These are phyloP conservation scores for Chironex yamaguchii DNA, from an alignment of 30 jellyfish, hydroid and myxozoan species.

Conservation along the genomic window DNA sequence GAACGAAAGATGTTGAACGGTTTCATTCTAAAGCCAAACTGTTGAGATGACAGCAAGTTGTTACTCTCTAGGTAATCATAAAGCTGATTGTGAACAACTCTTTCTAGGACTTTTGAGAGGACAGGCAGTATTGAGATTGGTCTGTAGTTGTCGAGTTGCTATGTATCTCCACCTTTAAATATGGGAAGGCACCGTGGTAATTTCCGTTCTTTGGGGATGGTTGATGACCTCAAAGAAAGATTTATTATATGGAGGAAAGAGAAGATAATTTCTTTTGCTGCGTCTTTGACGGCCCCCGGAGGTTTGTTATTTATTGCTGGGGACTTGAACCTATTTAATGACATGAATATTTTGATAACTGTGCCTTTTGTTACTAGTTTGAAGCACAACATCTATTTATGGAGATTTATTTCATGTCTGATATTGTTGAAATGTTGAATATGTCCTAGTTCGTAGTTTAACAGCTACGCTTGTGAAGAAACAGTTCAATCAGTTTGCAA, in stretches of 20 bases:
- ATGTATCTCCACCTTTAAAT: conserved; percentile 5
- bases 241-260: conserved; percentile 53
- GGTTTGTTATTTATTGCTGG: conserved; percentile 46
- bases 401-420: background rate
- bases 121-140: conserved; percentile 44
- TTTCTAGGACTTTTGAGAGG: conserved; percentile 31
- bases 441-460: conserved; percentile 34
- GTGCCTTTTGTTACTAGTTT: conserved; percentile 32
- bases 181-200: conserved; percentile 29
- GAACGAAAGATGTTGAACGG: conserved; percentile 10
- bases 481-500: conserved; percentile 34
- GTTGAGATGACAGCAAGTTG: conserved; percentile 17
- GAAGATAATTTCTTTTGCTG: conserved; percentile 24
- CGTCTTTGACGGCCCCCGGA: conserved; percentile 40
- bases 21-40: conserved; percentile 52
- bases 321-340: conserved; percentile 31
- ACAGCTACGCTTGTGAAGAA: conserved; percentile 66
- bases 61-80: conserved; percentile 22
- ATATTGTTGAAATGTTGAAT: background rate
- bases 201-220: conserved; percentile 32
- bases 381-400: conserved; percentile 12
- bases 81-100: conserved; percentile 23
- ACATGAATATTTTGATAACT: conserved; percentile 12
- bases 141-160: conserved; percentile 12
- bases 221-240: conserved; percentile 9